Percentiles rank a stretch among this genome's conserved stretches.
Conservation (phyloP, 37 sponge, comb jelly and placozoan species). For the Spongilla lacustris region DNA sequence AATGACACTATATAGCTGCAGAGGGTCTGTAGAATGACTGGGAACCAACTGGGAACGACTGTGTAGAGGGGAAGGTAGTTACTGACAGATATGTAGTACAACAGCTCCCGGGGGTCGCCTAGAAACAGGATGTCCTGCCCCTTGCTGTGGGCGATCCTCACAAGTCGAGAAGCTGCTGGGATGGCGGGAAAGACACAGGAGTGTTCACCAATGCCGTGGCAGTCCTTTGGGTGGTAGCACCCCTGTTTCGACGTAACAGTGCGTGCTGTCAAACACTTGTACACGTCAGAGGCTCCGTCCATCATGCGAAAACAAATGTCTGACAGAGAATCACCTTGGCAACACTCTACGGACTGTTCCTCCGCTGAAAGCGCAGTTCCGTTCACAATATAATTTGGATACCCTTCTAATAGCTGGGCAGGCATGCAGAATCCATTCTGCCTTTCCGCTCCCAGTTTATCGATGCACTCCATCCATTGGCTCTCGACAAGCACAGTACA, state of each 20-base stretch:
- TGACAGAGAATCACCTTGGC: slow-evolving; percentile 29
- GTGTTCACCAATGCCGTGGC: slow-evolving; percentile 28
- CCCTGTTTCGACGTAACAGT: slow-evolving; percentile 20
- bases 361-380: slow-evolving; percentile 34
- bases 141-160: slow-evolving; percentile 72
- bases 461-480: slow-evolving; percentile 76
- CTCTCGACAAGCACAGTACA: slow-evolving; percentile 52
- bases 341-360: slow-evolving; percentile 72
- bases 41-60: slow-evolving; percentile 66
- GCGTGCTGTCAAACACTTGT: slow-evolving; percentile 81
- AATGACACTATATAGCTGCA: slow-evolving; percentile 82
- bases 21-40: slow-evolving; percentile 72
- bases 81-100: slow-evolving; percentile 43
- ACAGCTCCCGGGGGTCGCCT: slow-evolving; percentile 73
- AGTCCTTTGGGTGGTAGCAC: slow-evolving; percentile 76
- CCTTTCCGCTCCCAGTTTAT: neutral
- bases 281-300: slow-evolving; percentile 1
- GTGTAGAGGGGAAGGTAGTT: slow-evolving; percentile 61
- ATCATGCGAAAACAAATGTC: slow-evolving; percentile 75
- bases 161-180: slow-evolving; percentile 32
- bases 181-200: slow-evolving; percentile 74
- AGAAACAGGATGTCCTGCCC: slow-evolving; percentile 77
- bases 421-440: slow-evolving; percentile 82
- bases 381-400: slow-evolving; percentile 5
- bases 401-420: slow-evolving; percentile 14